Conservation (phyloP, 2,113 vertebrate genomes). For the Capreolus pygargus region DNA sequence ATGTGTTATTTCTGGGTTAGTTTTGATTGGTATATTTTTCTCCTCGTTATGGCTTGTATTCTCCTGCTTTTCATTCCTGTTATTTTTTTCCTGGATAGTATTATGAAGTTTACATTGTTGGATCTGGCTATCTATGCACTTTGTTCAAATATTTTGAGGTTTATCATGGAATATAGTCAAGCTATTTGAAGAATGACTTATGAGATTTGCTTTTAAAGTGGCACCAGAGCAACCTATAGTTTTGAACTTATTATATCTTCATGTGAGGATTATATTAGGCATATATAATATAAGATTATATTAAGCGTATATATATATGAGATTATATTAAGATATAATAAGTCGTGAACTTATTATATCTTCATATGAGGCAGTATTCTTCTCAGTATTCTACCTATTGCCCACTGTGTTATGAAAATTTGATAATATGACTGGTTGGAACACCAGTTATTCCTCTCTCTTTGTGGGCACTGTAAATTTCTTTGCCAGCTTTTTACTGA, state of each 20-base stretch:
- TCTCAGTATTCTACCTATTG: too few relatives aligned
- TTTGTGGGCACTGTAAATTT: not conserved
- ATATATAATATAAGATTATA: not conserved
- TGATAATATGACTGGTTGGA: not conserved
- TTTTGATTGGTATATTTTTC: not conserved
- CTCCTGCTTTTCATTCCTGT: not conserved
- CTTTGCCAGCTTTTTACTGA: not conserved
- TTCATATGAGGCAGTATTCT: not conserved
- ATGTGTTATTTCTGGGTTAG: not conserved
- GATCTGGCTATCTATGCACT: not conserved
- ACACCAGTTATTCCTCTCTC: not conserved
- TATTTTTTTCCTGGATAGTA: not conserved
- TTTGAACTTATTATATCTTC: not conserved
- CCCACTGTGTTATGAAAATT: not conserved
- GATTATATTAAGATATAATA: not conserved
- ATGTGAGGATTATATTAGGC: not conserved
- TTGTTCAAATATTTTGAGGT: not conserved
- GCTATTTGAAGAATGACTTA: not conserved
- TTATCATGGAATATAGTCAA: not conserved
- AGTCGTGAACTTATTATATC: not conserved
- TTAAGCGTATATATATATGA: not conserved
- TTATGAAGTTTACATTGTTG: not conserved
- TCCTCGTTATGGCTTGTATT: not conserved
- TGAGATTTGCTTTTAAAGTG: not conserved
- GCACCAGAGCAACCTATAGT: not conserved